phyloP scores from a whole-genome alignment of 2,888 invertebrate genomes.

The Papilio elwesi region DNA sequence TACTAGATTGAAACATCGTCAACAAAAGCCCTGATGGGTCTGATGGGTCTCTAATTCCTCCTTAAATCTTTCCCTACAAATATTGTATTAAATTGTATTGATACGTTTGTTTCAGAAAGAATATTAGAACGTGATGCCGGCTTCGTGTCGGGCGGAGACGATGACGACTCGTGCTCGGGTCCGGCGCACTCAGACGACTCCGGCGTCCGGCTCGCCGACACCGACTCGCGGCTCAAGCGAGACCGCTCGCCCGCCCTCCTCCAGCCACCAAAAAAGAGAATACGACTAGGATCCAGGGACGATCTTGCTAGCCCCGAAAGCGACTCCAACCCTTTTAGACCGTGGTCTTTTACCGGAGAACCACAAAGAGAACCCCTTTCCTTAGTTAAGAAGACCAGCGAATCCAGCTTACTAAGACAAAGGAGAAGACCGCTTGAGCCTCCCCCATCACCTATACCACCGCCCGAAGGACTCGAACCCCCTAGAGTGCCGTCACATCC shows the following conservation, averaged over 20 bases:
- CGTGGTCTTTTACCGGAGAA: slow-evolving; percentile 86
- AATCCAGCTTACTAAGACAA: slow-evolving; percentile 65
- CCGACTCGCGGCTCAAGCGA: slow-evolving; percentile 84
- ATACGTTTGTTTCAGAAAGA: slow-evolving; percentile 80
- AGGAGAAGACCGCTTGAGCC: slow-evolving; percentile 68
- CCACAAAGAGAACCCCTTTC: slow-evolving; percentile 87
- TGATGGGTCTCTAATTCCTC: too few relatives aligned
- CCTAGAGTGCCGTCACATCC: slow-evolving; percentile 84
- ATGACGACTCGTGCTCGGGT: slow-evolving; percentile 85
- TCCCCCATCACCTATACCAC: slow-evolving; percentile 59
- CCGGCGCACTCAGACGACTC: slow-evolving; percentile 82
- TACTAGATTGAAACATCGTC: too few relatives aligned
- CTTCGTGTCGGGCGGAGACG: slow-evolving; percentile 90
- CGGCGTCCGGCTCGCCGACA: slow-evolving; percentile 74
- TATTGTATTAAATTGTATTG: too few relatives aligned
- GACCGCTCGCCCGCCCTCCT: slow-evolving; percentile 68
- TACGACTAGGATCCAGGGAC: slow-evolving; percentile 79
- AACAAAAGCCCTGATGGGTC: too few relatives aligned
- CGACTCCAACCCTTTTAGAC: slow-evolving; percentile 84
- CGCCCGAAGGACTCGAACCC: slow-evolving; percentile 63
- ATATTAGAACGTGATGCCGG: slow-evolving; percentile 87
- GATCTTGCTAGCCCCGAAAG: slow-evolving; percentile 72
- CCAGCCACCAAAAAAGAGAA: slow-evolving; percentile 89
- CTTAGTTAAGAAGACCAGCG: slow-evolving; percentile 81
- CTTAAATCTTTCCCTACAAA: too few relatives aligned